Base-by-base conservation (phyloP, 2,113 vertebrate genomes). In the Phaetusa simplex region DNA sequence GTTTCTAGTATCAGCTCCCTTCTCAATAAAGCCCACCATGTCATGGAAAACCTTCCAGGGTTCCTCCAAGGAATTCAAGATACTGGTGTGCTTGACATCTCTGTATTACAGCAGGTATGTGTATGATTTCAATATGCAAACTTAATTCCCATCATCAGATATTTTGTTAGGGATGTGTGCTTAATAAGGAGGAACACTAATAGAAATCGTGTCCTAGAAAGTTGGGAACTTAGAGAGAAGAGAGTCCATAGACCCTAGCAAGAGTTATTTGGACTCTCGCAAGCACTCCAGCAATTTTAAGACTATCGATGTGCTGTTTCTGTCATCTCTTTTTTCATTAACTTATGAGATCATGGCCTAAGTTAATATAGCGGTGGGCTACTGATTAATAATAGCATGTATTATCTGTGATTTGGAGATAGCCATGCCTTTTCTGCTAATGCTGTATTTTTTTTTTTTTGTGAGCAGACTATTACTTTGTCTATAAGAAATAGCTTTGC, bases 1-100 rank as follows among this genome's bases (percentile, higher is more conserved):
- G 49, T 98, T 79, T 97, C 97, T 72, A 96, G 95, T 52, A 95
- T 98, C 67, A 96, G 22, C 81, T 96, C 79, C 10, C 82, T 98
- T 81, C 90, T 98, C 17, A 61, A 32, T 78, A 97, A 92, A 96
- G 96, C 88, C 38, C 79, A 95, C 9, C 65, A 53, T 3, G 17
- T 96, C 26, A 79, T 97, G 52, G 84, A 95, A 30, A 58, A 94
- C 32, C 90, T 98, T 53, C 96, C 98, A 7, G 40, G 58, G 8
- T 97, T 98, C 62, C 95, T 98, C 38, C 86, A 85, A n/a, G n/a
- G 53, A 30, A 55, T 97, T 59, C 42, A 95, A 83, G 87, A 93
- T 26, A 15, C 50, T 15, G 80, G 84, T 30, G 40, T 95, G 55
- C 52, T 96, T 7, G 96, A 97, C 14, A 53, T 49, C 40, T 82